Evolutionary conservation across 2,888 invertebrate genomes (phyloP).

Genomic region (Sepioteuthis lessoniana): DNA sequence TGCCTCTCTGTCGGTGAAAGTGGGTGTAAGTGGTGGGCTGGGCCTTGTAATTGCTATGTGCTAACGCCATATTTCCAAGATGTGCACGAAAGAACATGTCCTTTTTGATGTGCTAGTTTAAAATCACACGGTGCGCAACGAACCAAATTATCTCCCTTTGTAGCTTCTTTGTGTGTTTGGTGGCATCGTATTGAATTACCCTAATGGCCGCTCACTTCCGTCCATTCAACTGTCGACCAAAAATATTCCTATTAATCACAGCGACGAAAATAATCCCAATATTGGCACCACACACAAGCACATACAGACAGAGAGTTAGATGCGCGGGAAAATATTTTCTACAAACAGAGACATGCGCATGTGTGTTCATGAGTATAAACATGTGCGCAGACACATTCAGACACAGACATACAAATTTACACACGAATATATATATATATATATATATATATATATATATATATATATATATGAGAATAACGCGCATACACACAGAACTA

Average conservation of each 20-base stretch:
- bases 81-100: background rate
- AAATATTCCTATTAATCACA: conserved; percentile 20
- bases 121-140: background rate
- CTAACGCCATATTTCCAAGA: background rate
- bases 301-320: too few species aligned
- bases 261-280: background rate
- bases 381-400: too few species aligned
- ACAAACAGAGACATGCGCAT: too few species aligned
- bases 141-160: conserved; percentile 23
- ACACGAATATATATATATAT: too few species aligned
- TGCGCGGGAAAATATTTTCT: too few species aligned
- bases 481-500: too few species aligned
- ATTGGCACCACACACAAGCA: background rate
- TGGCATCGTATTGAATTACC: conserved; percentile 5
- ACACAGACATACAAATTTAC: too few species aligned
- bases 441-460: too few species aligned
- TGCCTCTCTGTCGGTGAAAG: background rate
- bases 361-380: too few species aligned
- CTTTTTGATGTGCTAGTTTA: background rate
- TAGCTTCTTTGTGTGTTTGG: background rate
- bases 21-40: background rate
- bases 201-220: conserved; percentile 12
- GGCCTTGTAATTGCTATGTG: background rate
- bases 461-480: too few species aligned
- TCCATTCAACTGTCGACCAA: conserved; percentile 4